Base-by-base conservation (phyloP, 2,888 invertebrate species). In the Drosophila gaucha region DNA sequence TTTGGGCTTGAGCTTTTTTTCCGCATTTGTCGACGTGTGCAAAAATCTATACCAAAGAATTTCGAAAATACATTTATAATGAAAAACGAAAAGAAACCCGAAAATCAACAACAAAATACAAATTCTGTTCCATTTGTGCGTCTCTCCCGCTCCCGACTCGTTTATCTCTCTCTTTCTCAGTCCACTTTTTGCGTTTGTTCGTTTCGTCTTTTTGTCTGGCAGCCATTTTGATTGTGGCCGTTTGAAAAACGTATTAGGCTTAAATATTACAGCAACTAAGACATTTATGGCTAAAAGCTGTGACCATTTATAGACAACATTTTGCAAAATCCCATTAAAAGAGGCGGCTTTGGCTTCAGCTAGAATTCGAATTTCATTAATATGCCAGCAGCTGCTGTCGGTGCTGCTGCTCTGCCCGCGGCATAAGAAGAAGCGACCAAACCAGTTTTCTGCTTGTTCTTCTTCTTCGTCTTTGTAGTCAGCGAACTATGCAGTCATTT, bases 281-380 rank as follows among this genome's bases (percentile, higher is more conserved):
- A 55, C 74, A 70, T 70, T 67, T 78, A 82, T 64, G 79, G 82
- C 64, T 62, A 59, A 78, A 60, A 70, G 71, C 58, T 79, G 30
- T 62, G 58, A 58, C 83, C 75, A 74, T 74, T 78, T 82, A 64
- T 74, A 62, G 74, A 55, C 36, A 64, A 46, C 41, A 31, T 49
- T 62, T 63, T 68, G 55, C 71, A 58, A 63, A 80, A 65, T 47
- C 65, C 79, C 65, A 85, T 85, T 85, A 85, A 72, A 77, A 72
- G 59, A 59, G 60, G 31, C 51, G 44, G 51, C 57, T 46, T 30
- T 30, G 44, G 50, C 57, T 49, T 30, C 12, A 57, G 68, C 60
- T 73, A 73, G 72, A 74, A 74, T 78, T 70, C 78, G 67, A 77
- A 83, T 72, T 74, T 74, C 69, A 83, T 77, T 57, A 85, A 75